Conservation (phyloP, 2,113 vertebrate species). For the Xiphorhynchus elegans region DNA sequence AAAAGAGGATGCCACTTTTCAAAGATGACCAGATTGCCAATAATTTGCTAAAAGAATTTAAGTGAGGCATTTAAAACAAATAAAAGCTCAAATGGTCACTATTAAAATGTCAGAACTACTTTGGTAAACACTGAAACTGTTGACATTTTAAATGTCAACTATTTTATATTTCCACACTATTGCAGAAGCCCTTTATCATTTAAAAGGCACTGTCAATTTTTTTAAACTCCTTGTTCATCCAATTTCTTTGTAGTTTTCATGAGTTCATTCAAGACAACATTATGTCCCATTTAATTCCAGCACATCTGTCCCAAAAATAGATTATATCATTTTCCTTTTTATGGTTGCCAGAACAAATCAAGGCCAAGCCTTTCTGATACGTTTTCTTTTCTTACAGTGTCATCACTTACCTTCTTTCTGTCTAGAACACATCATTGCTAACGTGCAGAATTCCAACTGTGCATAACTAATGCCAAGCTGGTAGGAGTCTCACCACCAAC, state of each 20-base stretch:
- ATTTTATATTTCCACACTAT: background rate
- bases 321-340: background rate
- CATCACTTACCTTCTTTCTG: background rate
- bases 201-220: background rate
- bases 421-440: background rate
- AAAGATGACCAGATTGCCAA: background rate
- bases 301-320: background rate
- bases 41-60: background rate
- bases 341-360: background rate
- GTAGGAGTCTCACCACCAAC: background rate
- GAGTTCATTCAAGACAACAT: background rate
- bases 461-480: background rate
- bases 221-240: background rate
- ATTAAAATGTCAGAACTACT: constrained; percentile 33
- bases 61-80: background rate
- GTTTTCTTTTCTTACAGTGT: background rate
- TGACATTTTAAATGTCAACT: background rate
- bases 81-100: background rate
- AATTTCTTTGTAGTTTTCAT: background rate
- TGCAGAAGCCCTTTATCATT: background rate
- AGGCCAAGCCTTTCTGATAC: background rate
- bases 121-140: background rate
- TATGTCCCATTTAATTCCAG: background rate
- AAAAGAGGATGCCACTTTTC: background rate
- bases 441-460: background rate